These are phyloP conservation scores for Cygnus buccinator DNA, from an alignment of 2,113 vertebrate genomes.

Conservation along the genomic window DNA sequence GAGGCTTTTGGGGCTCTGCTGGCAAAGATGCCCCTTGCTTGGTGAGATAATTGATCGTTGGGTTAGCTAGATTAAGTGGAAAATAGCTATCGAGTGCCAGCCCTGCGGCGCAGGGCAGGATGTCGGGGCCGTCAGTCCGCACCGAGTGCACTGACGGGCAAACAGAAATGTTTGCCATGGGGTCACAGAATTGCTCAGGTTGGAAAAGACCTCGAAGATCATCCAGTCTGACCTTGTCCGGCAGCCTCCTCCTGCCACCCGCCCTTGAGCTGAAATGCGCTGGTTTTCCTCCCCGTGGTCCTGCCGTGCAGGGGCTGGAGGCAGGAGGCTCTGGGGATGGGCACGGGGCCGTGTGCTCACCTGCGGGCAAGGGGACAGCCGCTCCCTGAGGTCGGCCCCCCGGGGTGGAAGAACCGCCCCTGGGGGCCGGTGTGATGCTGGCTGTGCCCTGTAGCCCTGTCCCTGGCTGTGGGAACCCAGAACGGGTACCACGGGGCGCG, in stretches of 20 bases:
- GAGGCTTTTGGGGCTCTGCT: background rate
- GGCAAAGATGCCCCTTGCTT: background rate
- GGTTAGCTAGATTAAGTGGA: background rate
- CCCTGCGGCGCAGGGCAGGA: background rate
- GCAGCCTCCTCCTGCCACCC: background rate
- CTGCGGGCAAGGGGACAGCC: background rate
- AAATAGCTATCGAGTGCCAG: background rate
- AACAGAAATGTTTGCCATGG: no score
- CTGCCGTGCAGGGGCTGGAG: background rate
- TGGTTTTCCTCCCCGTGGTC: background rate
- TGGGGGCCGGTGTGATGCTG: fast-evolving
- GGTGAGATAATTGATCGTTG: background rate
- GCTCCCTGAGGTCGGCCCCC: background rate
- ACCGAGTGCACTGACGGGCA: no score
- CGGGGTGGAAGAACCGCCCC: background rate
- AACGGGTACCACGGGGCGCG: background rate
- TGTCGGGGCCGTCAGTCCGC: background rate
- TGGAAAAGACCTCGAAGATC: no score
- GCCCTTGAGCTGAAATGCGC: background rate
- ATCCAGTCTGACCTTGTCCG: no score
- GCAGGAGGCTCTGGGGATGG: background rate
- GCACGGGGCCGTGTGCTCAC: background rate
- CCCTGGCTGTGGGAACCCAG: background rate
- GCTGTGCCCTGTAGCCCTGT: fast-evolving
- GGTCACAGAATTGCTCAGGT: no score